phyloP scores from a whole-genome alignment of 1,140 invertebrate species.

The Myzus persicae region DNA sequence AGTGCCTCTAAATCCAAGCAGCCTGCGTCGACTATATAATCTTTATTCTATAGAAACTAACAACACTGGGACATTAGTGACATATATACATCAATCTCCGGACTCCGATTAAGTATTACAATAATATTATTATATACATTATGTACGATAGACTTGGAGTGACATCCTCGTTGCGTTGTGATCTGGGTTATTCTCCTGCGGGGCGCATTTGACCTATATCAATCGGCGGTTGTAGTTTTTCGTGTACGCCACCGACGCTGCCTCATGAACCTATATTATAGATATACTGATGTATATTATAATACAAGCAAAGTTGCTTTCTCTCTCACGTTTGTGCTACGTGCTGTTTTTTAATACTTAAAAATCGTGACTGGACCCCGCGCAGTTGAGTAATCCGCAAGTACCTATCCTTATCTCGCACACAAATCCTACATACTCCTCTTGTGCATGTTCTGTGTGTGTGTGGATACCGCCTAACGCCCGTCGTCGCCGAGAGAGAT shows the following conservation, averaged over 20 bases:
- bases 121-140: slow-evolving; percentile 9
- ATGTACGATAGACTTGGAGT: neutral
- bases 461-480: neutral
- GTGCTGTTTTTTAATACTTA: slow-evolving; percentile 33
- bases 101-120: neutral
- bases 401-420: slow-evolving; percentile 15
- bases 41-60: neutral
- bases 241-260: neutral
- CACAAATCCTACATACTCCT: slow-evolving; percentile 9
- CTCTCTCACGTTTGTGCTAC: slow-evolving; percentile 16
- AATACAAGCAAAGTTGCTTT: slow-evolving; percentile 20
- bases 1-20: too few species aligned
- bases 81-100: neutral
- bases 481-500: neutral
- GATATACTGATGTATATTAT: neutral
- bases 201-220: neutral
- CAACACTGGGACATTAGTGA: neutral
- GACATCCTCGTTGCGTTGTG: neutral
- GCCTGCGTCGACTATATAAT: neutral
- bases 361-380: slow-evolving; percentile 39
- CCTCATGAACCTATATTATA: neutral
- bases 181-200: neutral
- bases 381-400: slow-evolving; percentile 26
- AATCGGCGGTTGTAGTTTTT: neutral
- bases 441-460: neutral